These are phyloP conservation scores for Anser brachyrhynchus DNA, from an alignment of 2,113 vertebrate species.

Conservation along the genomic window DNA sequence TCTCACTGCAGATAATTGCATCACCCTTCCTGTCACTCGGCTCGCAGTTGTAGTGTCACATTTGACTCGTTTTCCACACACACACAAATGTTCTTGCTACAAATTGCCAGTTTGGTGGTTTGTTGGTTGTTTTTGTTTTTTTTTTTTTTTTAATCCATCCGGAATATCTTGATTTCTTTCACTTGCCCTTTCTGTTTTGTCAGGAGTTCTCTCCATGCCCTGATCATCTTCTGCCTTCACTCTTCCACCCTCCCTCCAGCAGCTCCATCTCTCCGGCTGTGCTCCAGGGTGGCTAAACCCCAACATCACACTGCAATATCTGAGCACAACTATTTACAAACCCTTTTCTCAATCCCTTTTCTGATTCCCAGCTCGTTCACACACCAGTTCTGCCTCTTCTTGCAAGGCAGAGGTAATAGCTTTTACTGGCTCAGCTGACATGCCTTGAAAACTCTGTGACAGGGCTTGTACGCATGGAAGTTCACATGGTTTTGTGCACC, in stretches of 20 bases:
- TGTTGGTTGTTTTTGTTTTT: background rate
- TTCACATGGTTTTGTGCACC: background rate
- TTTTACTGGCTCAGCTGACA: background rate
- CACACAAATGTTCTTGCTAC: conserved; percentile 6
- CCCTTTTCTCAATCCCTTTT: background rate
- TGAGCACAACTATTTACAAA: background rate
- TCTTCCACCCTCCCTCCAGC: background rate
- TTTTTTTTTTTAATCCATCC: background rate
- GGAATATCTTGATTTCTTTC: background rate
- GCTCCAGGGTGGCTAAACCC: background rate
- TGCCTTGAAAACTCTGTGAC: background rate
- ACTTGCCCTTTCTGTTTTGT: background rate
- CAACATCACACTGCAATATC: background rate
- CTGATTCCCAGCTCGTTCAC: background rate
- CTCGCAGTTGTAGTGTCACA: conserved; percentile 65
- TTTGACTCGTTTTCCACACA: conserved; percentile 37
- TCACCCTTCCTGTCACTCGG: conserved; percentile 45
- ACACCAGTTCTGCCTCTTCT: background rate
- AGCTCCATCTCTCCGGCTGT: background rate
- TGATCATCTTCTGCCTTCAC: background rate
- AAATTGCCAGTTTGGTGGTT: background rate
- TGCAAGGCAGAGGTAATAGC: background rate
- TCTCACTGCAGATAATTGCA: conserved; percentile 68
- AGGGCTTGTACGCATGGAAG: background rate
- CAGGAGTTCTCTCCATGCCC: background rate